phyloP scores from a whole-genome alignment of 1,140 invertebrate species.

The Hestina assimilis region DNA sequence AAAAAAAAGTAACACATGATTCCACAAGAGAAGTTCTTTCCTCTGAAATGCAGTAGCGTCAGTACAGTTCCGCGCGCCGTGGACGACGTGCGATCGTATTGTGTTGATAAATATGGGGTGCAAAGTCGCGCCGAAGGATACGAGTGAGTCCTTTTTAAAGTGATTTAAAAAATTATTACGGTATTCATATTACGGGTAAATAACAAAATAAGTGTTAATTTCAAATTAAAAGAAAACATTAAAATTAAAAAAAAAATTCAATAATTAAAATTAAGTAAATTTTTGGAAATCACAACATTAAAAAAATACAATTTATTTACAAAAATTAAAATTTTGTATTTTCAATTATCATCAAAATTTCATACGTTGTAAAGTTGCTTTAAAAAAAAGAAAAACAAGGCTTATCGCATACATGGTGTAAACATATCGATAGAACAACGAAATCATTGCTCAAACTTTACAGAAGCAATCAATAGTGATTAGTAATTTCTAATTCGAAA shows the following conservation, averaged over 20 bases:
- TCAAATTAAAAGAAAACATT: too few relatives aligned
- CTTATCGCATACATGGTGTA: not conserved
- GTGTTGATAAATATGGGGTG: conserved; percentile 30
- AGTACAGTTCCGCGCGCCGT: conserved; percentile 9
- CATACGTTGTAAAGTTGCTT: too few relatives aligned
- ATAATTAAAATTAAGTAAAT: too few relatives aligned
- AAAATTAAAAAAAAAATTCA: too few relatives aligned
- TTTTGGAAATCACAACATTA: too few relatives aligned
- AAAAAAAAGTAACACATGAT: not conserved
- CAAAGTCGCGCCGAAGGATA: conserved; percentile 23
- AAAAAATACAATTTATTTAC: too few relatives aligned
- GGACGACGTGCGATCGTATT: conserved; percentile 1
- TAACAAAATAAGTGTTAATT: too few relatives aligned
- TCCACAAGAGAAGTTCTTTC: conserved; percentile 9
- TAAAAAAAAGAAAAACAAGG: conserved; percentile 7
- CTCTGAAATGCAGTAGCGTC: conserved; percentile 5
- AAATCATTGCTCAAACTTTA: conserved; percentile 13
- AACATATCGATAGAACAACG: conserved; percentile 21
- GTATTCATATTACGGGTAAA: not conserved
- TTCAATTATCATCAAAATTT: too few relatives aligned
- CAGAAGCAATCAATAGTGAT: conserved; percentile 11
- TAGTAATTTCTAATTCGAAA: conserved; percentile 4
- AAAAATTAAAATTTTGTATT: too few relatives aligned
- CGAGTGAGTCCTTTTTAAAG: conserved; percentile 9
- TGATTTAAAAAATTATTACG: not conserved